Evolutionary conservation across 1,140 invertebrate genomes (phyloP), one percentile per base, ranked within the genome.

Genomic region (Planococcus citri): DNA sequence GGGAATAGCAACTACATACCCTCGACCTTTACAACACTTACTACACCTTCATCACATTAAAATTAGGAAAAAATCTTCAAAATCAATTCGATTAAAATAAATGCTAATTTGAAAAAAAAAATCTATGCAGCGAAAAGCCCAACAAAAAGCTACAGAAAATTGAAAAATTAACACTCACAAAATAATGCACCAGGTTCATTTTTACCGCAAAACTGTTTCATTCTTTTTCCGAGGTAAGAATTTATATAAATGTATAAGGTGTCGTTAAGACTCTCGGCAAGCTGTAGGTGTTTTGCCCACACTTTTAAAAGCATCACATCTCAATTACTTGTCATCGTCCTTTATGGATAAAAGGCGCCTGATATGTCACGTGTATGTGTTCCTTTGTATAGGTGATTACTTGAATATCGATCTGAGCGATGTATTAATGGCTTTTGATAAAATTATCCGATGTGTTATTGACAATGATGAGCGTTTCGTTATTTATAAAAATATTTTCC

Each of bases 261-360:
- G n/a, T n/a, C 10, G n/a, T 17, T 17, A 51, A 17, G 17, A 51
- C 41, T 20, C 17, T 51, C 41, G 29, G 29, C 12, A 3, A 17
- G 4, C 41, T 51, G 41, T 51, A 51, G 41, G 41, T 51, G 41
- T 51, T 51, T 20, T 33, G 17, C 10, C 41, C 41, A 51, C n/a
- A 51, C n/a, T 51, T 51, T 51, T 51, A 51, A 51, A 51, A 51
- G 41, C 41, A 51, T 51, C 41, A n/a, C n/a, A 17, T 51, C 41
- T 51, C 41, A 51, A 20, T 51, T 51, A 51, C 41, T 51, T 51
- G 41, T 51, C 41, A 51, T 51, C n/a, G n/a, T 51, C 17, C 41
- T 51, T 17, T 51, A 20, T 51, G 3, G 41, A 51, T 51, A 51
- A 51, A 51, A 51, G 41, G 41, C 41, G 17, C n/a, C 41, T 51